Evolutionary conservation across 2,888 invertebrate species (phyloP).

Genomic region (Phymatocera aterrima): DNA sequence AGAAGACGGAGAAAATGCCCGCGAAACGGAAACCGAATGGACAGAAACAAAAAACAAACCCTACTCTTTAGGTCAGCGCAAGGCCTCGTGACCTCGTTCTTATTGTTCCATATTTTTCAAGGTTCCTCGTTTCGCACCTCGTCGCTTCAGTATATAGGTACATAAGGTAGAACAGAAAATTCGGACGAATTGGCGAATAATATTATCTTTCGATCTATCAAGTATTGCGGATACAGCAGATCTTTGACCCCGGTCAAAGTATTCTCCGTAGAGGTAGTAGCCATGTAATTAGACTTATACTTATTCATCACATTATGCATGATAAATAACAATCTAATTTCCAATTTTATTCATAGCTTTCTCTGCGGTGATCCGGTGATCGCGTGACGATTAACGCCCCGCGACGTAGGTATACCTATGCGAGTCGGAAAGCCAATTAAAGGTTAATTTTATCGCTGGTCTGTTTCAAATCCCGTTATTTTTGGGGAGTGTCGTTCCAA

Average conservation of each 20-base stretch:
- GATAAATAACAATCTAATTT: no score
- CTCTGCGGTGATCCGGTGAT: neutral
- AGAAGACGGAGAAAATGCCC: no score
- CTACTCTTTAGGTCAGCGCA: no score
- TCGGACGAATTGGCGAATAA: neutral
- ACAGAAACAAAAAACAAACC: no score
- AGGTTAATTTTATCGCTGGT: constrained; percentile 4
- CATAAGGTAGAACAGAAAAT: neutral
- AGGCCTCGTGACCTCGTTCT: no score
- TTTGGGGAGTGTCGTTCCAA: neutral
- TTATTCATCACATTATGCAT: no score
- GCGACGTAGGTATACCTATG: neutral
- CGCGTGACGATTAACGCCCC: constrained; percentile 7
- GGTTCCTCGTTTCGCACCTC: neutral
- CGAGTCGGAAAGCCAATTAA: constrained; percentile 19
- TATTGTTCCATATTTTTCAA: no score
- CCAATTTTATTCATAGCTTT: no score
- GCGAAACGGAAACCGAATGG: no score
- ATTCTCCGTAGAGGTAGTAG: neutral
- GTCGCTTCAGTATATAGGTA: neutral
- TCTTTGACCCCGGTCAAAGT: neutral
- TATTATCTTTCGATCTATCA: constrained; percentile 8
- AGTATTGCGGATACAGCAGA: no score
- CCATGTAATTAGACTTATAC: no score
- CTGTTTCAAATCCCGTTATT: neutral